Base-by-base conservation (phyloP, 1,140 invertebrate genomes). In the Trialeurodes vaporariorum region DNA sequence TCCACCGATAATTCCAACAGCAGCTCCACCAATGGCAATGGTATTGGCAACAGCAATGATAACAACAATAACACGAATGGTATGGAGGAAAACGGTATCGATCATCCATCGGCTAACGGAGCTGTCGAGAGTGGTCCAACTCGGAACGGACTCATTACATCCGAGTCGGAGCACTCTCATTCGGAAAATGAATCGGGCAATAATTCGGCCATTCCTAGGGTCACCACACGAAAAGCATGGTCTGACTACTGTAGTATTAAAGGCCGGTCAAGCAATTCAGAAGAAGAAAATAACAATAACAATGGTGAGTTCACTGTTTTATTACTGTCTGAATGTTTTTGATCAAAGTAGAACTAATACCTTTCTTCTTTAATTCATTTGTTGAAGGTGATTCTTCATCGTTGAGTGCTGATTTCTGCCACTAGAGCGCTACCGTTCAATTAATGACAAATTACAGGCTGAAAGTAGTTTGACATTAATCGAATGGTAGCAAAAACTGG, bases 161-260 rank as follows among this genome's bases (percentile, higher is more conserved):
- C 34, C 5, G 34, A 49, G 34, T 49, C 34, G 63, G 64, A 70
- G 17, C 73, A 73, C 64, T 77, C 77, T 5, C 72, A 75, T 1
- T 75, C 81, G 1, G 81, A 82, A 66, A 79, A 77, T 68, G 78
- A 81, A 64, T 76, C 71, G 67, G 73, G 75, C 60, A 74, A 74
- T 68, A 66, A 59, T 66, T 67, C 17, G 64, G 72, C 67, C 61
- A 75, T 76, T 64, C 81, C 79, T 72, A 86, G 86, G 22, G 85
- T 86, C 2, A 89, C 87, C 49, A 90, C 88, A 0, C 79, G 89
- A 11, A 80, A 85, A 70, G 86, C 87, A 40, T 91, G 89, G 89
- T 86, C 84, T 24, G 86, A 89, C 75, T 88, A 85, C 82, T 84
- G 83, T 75, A 85, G 83, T 66, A 83, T 79, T 65, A 81, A 77